A percentile compares a stretch with the other conserved stretches of the same genome.
These are phyloP conservation scores for Pituophis catenifer DNA, from an alignment of 2,113 vertebrate species.

Conservation along the genomic window DNA sequence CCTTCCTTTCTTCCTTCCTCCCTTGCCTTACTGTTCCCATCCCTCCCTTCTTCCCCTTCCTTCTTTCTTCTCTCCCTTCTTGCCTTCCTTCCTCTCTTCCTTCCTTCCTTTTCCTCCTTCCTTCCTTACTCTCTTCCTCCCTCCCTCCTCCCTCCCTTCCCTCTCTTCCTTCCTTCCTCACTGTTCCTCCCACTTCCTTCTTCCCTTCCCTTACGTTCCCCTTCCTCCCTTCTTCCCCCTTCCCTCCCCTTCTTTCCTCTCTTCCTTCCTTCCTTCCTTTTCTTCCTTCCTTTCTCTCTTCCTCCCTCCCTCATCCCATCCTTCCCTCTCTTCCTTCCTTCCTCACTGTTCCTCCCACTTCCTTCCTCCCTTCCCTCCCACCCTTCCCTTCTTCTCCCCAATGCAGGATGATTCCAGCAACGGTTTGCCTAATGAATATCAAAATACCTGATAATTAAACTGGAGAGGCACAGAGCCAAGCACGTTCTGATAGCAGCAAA, in stretches of 20 bases:
- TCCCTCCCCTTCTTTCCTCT: too few species aligned
- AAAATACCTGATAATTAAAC: neutral
- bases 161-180: rapidly evolving
- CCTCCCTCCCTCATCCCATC: too few species aligned
- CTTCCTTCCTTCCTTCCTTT: rapidly evolving
- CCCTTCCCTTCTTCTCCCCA: neutral
- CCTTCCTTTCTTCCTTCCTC: rapidly evolving
- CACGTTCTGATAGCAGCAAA: neutral
- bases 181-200: rapidly evolving
- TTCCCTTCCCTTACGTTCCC: too few species aligned
- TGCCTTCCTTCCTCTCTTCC: rapidly evolving
- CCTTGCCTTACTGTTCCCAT: too few species aligned
- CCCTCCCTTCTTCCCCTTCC: too few species aligned
- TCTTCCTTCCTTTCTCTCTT: too few species aligned
- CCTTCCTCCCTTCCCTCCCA: too few species aligned
- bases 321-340: rapidly evolving
- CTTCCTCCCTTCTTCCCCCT: rapidly evolving
- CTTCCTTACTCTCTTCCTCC: neutral
- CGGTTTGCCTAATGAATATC: neutral
- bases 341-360: too few species aligned
- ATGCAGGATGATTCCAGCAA: neutral
- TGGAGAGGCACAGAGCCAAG: neutral
- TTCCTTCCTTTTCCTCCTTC: rapidly evolving
- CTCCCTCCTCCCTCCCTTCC: rapidly evolving
- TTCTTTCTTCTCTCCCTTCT: neutral